Base-by-base conservation (phyloP, 2,113 vertebrate species). In the Aegotheles bennettii region DNA sequence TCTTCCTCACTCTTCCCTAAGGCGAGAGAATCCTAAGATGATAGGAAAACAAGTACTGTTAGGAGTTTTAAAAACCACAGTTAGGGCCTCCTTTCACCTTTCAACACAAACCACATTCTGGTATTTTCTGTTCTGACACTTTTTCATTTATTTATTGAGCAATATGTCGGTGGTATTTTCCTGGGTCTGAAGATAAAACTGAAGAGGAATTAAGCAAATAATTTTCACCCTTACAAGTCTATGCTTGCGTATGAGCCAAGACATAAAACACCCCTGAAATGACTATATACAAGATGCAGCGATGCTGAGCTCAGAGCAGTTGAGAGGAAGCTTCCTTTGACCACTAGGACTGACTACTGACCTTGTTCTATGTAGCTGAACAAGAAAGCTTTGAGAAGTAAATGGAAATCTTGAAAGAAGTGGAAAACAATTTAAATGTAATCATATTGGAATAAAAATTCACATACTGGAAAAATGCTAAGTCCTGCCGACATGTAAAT, bases 1-100 rank as follows among this genome's bases (percentile, higher is more conserved):
- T 99, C 99, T 3, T 99, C 99, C 35, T 99, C 99, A 5, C 97
- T 99, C 97, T 99, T 99, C 68, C 99, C 99, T 96, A 99, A 97
- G 69, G 99, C 99, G 28, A 99, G 98, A 89, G 99, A 99, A 93
- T 99, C 99, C 99, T 99, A 97, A 31, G 42, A 36, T 3, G 80
- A 87, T 16, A 90, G 35, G 35, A 40, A 53, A 96, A 85, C 36
- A 95, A 84, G 33, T 7, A 67, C 19, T 29, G 25, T 83, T 21
- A 85, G 40, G 40, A n/a, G 38, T 69, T 74, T 61, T 24, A 56
- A 60, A 79, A 53, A 10, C 2, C 33, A 67, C 23, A 80, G 47
- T 43, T 42, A 71, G 35, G 38, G 33, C 16, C 28, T 48, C 59
- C n/a, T 42, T n/a, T 54, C 40, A 45, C 9, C n/a, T 68, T 56